Base-by-base conservation (phyloP, 2,797 vertebrate species). In the Tragelaphus oryx region DNA sequence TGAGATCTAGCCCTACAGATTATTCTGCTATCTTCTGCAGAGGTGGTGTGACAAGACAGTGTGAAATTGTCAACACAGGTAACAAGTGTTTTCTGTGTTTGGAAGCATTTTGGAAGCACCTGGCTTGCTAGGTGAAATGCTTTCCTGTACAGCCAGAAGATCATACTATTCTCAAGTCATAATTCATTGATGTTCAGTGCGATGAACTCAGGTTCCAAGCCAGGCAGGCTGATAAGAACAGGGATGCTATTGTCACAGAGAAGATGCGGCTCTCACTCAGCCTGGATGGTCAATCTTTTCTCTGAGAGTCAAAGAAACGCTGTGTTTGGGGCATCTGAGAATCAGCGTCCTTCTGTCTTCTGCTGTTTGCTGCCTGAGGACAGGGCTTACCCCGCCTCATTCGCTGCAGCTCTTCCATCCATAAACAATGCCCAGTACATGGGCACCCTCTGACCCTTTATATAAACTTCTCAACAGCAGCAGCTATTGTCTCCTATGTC, bases 41-140 rank as follows among this genome's bases (percentile, higher is more conserved):
- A 46, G 2, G 4, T 11, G 59, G 22, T 59, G 24, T 24, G 46
- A 78, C 16, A 46, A 84, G 71, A 24, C 20, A 44, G 2, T 44
- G 30, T 10, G 14, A 2, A 37, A 30, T 50, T 82, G 20, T 60
- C 59, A 68, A 78, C 11, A 46, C 13, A 54, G 30, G 26, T 71
- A 3, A 30, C 20, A 91, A 68, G 33, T 48, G 3, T 28, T 37
- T 86, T n/a, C 10, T 22, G 50, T 41, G 78, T 92, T 52, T 33
- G 50, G 20, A 80, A 96, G 94, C 12, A 52, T 94, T 91, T 92
- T 83, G 76, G 30, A 93, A 89, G 74, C 13, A 78, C 11, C 54
- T 41, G 33, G 11, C 30, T 93, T 84, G 14, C 4, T 41, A 26
- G 78, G 16, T 59, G 37, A 93, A 86, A 68, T 1, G 26, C 44